Conservation (phyloP, 2,113 vertebrate species). For the Formicarius rufipectus region DNA sequence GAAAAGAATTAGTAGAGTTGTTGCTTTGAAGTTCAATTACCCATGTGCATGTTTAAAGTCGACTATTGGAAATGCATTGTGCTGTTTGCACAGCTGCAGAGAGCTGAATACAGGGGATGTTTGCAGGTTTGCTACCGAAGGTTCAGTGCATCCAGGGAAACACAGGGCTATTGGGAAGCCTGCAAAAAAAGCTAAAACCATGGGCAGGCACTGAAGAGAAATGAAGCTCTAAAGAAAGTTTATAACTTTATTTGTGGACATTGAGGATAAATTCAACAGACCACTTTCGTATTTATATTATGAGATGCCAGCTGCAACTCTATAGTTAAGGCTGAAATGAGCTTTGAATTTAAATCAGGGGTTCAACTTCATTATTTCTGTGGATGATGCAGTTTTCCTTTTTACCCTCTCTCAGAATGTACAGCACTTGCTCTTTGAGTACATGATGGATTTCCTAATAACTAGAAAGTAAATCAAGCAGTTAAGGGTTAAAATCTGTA, state of each 20-base stretch:
- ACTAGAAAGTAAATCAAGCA: neutral
- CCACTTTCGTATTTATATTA: neutral
- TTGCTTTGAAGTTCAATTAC: slow-evolving; percentile 59
- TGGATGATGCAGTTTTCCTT: neutral
- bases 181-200: neutral
- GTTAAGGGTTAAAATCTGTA: neutral
- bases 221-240: slow-evolving; percentile 2
- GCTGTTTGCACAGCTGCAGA: slow-evolving; percentile 56
- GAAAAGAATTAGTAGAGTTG: slow-evolving; percentile 54
- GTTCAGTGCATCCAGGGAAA: neutral
- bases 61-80: slow-evolving; percentile 6
- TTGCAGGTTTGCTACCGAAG: neutral
- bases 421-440: neutral
- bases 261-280: neutral
- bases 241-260: slow-evolving; percentile 25
- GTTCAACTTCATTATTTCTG: neutral
- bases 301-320: slow-evolving; percentile 1
- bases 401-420: neutral
- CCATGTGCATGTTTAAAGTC: slow-evolving; percentile 30
- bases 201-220: neutral
- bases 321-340: neutral
- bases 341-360: slow-evolving; percentile 6
- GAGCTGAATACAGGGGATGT: neutral
- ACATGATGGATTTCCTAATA: neutral
- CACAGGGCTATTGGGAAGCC: neutral